Evolutionary conservation across 2,888 invertebrate species (phyloP).

Genomic region (Antheraea assamensis): DNA sequence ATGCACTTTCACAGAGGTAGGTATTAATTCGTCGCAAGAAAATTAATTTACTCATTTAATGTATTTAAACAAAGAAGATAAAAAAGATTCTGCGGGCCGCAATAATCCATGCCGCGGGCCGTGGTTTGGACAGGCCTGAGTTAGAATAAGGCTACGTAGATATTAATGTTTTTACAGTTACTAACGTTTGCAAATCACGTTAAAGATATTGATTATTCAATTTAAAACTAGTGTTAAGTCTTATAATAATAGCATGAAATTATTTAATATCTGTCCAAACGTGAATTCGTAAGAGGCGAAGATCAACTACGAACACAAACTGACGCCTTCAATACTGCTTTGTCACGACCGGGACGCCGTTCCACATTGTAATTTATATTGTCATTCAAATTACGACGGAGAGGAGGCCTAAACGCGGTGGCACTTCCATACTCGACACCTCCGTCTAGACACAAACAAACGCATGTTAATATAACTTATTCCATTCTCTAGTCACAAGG

Average conservation of each 20-base stretch:
- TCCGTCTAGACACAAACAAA: conserved; percentile 43
- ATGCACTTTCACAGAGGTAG: too few species aligned
- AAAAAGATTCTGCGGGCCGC: too few species aligned
- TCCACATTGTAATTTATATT: conserved; percentile 74
- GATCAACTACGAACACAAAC: conserved; percentile 49
- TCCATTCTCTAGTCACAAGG: neutral
- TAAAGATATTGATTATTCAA: neutral
- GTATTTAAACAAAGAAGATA: too few species aligned
- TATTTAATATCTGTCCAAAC: neutral
- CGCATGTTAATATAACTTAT: conserved; percentile 24
- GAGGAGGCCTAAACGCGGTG: conserved; percentile 65
- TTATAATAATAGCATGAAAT: neutral
- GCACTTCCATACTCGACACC: conserved; percentile 76
- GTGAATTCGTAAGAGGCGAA: conserved; percentile 39
- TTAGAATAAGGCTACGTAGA: too few species aligned
- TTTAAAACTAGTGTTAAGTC: neutral
- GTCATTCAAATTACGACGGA: conserved; percentile 69
- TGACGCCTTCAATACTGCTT: conserved; percentile 55
- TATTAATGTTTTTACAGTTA: neutral
- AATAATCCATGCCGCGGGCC: too few species aligned
- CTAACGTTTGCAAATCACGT: neutral
- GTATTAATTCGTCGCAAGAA: too few species aligned
- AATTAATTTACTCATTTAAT: too few species aligned
- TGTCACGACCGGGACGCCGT: conserved; percentile 73
- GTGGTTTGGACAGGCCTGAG: too few species aligned